A percentile compares a stretch with the other conserved stretches of the same genome.
These are phyloP conservation scores for Leptatherina wallacei DNA, from an alignment of 2,797 vertebrate species.

Conservation along the genomic window DNA sequence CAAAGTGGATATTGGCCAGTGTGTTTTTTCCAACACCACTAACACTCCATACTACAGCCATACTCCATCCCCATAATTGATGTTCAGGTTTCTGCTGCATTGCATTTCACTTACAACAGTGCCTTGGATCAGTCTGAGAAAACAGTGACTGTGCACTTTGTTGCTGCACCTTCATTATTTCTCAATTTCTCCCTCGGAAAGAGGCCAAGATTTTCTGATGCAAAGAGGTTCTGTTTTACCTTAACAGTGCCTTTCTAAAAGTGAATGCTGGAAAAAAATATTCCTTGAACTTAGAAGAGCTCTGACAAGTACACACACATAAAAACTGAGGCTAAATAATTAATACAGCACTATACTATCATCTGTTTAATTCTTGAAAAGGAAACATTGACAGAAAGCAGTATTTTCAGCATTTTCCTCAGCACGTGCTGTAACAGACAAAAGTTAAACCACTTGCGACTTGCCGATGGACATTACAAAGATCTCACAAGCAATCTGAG, in stretches of 20 bases:
- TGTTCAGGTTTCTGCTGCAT: conserved; percentile 63
- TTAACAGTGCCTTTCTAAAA: background rate
- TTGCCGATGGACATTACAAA: conserved; percentile 9
- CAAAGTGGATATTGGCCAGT: conserved; percentile 15
- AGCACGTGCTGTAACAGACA: background rate
- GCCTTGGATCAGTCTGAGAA: conserved; percentile 46
- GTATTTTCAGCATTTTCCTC: background rate
- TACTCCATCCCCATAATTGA: conserved; percentile 62
- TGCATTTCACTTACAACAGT: conserved; percentile 63
- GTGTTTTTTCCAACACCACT: conserved; percentile 35
- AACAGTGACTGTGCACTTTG: conserved; percentile 63
- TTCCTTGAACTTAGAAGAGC: background rate
- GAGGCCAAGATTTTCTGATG: conserved; percentile 36
- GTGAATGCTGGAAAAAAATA: background rate
- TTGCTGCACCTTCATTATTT: conserved; percentile 47
- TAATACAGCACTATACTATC: background rate
- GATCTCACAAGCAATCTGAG: conserved; percentile 13
- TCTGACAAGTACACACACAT: background rate
- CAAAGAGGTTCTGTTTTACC: conserved; percentile 20
- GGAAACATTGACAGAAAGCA: background rate
- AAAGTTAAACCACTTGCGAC: background rate
- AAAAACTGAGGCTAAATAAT: background rate
- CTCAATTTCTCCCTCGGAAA: conserved; percentile 33
- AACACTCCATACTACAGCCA: conserved; percentile 1
- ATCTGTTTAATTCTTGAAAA: background rate